Percentiles rank a stretch among this genome's conserved stretches.
Conservation (phyloP, 2,888 invertebrate genomes). For the Tryphoninae sp. region DNA sequence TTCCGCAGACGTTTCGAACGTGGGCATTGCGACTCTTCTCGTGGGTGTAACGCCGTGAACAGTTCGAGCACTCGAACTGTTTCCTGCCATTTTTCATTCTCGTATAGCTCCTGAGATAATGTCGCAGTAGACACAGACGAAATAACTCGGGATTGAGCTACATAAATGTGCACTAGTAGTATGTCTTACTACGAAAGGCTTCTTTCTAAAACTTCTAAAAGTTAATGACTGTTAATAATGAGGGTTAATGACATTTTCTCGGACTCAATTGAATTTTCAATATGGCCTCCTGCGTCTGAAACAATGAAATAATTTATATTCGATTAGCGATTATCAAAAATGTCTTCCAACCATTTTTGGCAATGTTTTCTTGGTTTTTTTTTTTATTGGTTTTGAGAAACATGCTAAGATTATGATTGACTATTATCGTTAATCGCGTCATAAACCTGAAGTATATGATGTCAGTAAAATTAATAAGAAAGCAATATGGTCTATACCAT, state of each 20-base stretch:
- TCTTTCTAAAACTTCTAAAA: conserved; percentile 75
- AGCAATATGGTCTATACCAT: conserved; percentile 32
- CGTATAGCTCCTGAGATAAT: conserved; percentile 55
- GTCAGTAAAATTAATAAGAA: background rate
- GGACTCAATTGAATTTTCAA: background rate
- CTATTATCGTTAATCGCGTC: too few relatives aligned
- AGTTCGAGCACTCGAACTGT: conserved; percentile 56
- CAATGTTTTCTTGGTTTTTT: background rate
- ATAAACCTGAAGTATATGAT: background rate
- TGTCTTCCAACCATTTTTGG: too few relatives aligned
- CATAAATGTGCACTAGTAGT: conserved; percentile 67
- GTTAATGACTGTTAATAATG: conserved; percentile 74
- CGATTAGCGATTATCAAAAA: background rate
- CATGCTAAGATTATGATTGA: background rate
- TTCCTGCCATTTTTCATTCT: conserved; percentile 26
- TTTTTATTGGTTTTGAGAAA: background rate
- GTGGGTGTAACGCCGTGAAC: conserved; percentile 56
- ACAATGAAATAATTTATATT: conserved; percentile 16
- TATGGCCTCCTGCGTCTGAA: conserved; percentile 21
- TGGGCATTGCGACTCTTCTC: conserved; percentile 63
- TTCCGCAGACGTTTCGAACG: conserved; percentile 69
- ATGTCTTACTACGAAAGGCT: conserved; percentile 77
- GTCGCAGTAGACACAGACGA: conserved; percentile 67
- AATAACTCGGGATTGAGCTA: conserved; percentile 63
- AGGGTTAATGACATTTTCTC: background rate